Percentiles rank a stretch among this genome's conserved stretches.
phyloP scores from a whole-genome alignment of 1,140 invertebrate species.

The Dryas iulia region DNA sequence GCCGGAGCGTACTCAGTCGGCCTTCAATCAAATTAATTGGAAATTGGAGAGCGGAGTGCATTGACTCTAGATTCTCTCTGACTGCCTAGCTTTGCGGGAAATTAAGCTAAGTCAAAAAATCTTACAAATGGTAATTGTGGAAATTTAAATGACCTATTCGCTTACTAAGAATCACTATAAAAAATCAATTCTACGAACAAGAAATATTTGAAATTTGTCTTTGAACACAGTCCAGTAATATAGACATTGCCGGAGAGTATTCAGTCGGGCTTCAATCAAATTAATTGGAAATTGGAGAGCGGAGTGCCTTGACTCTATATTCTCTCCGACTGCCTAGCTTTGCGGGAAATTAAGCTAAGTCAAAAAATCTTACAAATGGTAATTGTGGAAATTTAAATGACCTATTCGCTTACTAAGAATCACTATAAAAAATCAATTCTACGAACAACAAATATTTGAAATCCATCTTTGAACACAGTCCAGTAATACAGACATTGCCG shows the following conservation, averaged over 20 bases:
- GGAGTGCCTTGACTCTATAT: no score
- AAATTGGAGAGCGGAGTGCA: no score
- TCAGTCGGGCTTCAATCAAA: slow-evolving; percentile 38
- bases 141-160: no score
- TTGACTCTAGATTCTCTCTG: no score
- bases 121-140: no score
- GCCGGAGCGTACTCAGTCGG: slow-evolving; percentile 18
- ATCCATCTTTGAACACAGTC: background rate
- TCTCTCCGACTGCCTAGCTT: no score
- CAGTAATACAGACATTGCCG: background rate
- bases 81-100: no score
- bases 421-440: background rate
- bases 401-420: background rate
- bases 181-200: background rate
- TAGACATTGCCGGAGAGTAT: background rate
- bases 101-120: no score
- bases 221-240: background rate
- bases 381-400: background rate
- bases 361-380: no score
- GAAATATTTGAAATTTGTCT: background rate
- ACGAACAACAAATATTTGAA: background rate
- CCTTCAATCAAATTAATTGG: slow-evolving; percentile 41
- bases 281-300: no score
- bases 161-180: background rate
- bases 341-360: no score